Percentiles rank a stretch among this genome's conserved stretches.
These are phyloP conservation scores for Onchidella celtica DNA, from an alignment of 2,888 invertebrate genomes.

Conservation along the genomic window DNA sequence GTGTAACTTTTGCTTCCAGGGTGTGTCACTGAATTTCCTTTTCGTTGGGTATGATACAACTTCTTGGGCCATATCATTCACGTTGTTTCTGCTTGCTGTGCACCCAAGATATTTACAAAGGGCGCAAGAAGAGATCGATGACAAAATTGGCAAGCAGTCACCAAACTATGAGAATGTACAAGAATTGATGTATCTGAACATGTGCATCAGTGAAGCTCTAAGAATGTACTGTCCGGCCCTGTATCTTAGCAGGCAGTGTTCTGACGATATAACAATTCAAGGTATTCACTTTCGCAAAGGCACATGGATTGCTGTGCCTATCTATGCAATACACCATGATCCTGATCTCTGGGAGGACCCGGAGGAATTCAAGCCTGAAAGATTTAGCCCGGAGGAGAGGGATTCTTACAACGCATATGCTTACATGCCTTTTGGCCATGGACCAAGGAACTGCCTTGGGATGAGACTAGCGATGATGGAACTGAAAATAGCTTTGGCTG, in stretches of 20 bases:
- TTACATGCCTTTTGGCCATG: slow-evolving; percentile 32
- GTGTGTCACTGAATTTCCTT: too few species aligned
- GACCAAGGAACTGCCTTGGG: slow-evolving; percentile 24
- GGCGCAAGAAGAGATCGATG: too few species aligned
- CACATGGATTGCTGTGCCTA: neutral
- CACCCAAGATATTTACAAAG: too few species aligned
- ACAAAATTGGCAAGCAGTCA: too few species aligned
- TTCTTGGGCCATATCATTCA: too few species aligned
- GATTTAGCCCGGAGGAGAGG: slow-evolving; percentile 29
- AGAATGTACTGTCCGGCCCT: too few species aligned
- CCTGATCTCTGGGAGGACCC: slow-evolving; percentile 29
- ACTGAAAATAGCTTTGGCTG: slow-evolving; percentile 4
- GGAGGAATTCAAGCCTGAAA: slow-evolving; percentile 27
- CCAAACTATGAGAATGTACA: too few species aligned
- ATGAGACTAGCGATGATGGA: slow-evolving; percentile 20
- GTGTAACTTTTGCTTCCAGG: slow-evolving; percentile 52
- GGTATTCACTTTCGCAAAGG: slow-evolving; percentile 40
- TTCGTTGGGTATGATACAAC: too few species aligned
- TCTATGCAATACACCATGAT: slow-evolving; percentile 12
- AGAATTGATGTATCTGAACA: too few species aligned
- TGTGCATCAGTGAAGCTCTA: too few species aligned
- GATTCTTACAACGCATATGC: neutral
- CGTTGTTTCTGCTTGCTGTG: too few species aligned
- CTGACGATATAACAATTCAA: slow-evolving; percentile 15
- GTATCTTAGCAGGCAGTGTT: too few species aligned